Evolutionary conservation across 2,888 invertebrate genomes (phyloP), one percentile per base, ranked within the genome.

Genomic region (Chirona hameri): DNA sequence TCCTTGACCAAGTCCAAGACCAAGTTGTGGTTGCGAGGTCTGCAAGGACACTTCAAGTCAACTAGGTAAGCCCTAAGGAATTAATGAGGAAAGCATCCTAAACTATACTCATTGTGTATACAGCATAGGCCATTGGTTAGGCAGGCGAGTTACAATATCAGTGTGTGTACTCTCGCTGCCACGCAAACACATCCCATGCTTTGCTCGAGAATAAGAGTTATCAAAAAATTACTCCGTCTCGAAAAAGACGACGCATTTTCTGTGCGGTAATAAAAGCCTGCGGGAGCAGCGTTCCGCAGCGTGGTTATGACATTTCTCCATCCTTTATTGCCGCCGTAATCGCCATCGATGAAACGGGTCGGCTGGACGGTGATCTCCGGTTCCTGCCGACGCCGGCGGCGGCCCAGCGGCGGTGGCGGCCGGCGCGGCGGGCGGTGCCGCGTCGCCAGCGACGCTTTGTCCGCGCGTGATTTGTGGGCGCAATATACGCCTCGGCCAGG

Each of bases 321-420:
- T 76, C 76, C 76, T 46, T 46, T 46, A 76, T 46, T 39, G 46
- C 76, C 46, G 76, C 76, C 76, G 76, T 46, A 76, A 76, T 76
- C 76, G 76, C 76, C 76, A 76, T 76, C 76, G 76, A 76, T 76
- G 76, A 39, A 76, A 46, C 46, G 39, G 76, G 24, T 39, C 46
- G 76, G 46, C 76, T 24, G 39, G 76, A 14, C 76, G 39, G 76
- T 46, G 39, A 76, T 76, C 76, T 76, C 76, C 76, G 76, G 27
- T 76, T 76, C 76, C 76, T 76, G 76, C 39, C 76, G 76, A 5
- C 76, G 76, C 14, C 24, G 76, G 39, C 76, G 76, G 12, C 76
- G 46, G 46, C 46, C 39, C 9, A 18, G 1, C 65, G 27, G 31
- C 29, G 72, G 7, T 31, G 72, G 31, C 31, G 72, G 15, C 72